These are phyloP conservation scores for Megalonaias nervosa DNA, from an alignment of 1,140 invertebrate species.

Conservation along the genomic window DNA sequence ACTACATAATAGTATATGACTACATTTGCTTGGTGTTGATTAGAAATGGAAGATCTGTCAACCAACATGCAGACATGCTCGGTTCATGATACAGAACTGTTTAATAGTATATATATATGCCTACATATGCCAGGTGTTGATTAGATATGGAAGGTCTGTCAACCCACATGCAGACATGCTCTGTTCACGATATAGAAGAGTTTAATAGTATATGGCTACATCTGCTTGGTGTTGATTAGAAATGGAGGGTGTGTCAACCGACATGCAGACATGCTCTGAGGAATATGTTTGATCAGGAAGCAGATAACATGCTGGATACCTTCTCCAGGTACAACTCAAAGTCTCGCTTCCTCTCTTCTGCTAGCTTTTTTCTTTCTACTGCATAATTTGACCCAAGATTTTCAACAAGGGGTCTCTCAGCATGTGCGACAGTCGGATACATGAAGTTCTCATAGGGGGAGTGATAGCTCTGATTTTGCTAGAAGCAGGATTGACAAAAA, in stretches of 20 bases:
- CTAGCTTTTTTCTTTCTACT: conserved; percentile 2
- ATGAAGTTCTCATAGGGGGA: conserved; percentile 31
- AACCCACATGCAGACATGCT: no score
- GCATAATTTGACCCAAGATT: conserved; percentile 19
- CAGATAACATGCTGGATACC: conserved; percentile 22
- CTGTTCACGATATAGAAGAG: not conserved
- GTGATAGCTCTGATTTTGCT: conserved; percentile 20
- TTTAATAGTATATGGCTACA: not conserved
- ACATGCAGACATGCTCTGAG: not conserved
- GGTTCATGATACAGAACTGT: not conserved
- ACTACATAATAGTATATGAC: not conserved
- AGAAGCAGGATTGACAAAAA: conserved; percentile 4
- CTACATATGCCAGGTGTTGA: not conserved
- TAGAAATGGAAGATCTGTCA: not conserved
- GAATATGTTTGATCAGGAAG: conserved; percentile 1
- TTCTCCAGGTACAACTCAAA: conserved; percentile 22
- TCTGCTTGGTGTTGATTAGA: not conserved
- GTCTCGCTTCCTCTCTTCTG: conserved; percentile 19
- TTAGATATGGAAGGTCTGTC: no score
- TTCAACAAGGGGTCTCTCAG: conserved; percentile 27
- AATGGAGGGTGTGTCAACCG: not conserved
- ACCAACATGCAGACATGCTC: not conserved
- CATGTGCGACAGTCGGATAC: conserved; percentile 25
- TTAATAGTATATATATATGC: not conserved
- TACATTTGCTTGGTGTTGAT: not conserved